A percentile compares a stretch with the other conserved stretches of the same genome.
Conservation (phyloP, 2,797 vertebrate species). For the Galagoides demidoff region DNA sequence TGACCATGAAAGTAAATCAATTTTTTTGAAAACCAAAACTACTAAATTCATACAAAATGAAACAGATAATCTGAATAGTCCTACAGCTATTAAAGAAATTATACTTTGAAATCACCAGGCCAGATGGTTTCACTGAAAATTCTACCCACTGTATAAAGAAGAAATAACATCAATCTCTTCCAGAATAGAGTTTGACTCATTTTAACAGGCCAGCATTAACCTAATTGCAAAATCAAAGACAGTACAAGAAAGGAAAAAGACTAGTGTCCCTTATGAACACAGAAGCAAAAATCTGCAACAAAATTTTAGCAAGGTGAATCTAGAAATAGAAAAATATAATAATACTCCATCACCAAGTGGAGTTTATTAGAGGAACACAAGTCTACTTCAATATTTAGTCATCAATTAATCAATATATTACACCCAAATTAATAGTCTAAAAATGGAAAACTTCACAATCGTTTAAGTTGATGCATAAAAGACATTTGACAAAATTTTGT, state of each 20-base stretch:
- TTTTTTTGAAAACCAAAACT: neutral
- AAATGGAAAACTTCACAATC: neutral
- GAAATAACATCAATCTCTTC: neutral
- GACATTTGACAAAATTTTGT: neutral
- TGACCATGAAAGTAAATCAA: neutral
- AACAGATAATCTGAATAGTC: neutral
- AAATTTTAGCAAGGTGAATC: neutral
- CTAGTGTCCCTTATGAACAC: neutral
- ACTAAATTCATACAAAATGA: neutral
- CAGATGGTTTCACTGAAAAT: neutral
- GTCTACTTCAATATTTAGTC: neutral
- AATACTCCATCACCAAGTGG: neutral
- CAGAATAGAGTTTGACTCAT: neutral
- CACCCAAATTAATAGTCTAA: neutral
- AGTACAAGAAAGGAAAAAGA: neutral
- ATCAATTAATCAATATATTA: neutral
- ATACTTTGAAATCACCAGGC: neutral
- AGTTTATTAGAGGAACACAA: neutral
- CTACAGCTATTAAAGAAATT: neutral
- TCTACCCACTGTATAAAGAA: neutral
- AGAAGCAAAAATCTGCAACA: neutral
- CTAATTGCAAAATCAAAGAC: neutral
- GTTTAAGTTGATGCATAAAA: neutral
- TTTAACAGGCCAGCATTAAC: neutral
- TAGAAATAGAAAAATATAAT: neutral